These are phyloP conservation scores for Nothobranchius kuhntae DNA, from an alignment of 2,113 vertebrate species.

Conservation along the genomic window DNA sequence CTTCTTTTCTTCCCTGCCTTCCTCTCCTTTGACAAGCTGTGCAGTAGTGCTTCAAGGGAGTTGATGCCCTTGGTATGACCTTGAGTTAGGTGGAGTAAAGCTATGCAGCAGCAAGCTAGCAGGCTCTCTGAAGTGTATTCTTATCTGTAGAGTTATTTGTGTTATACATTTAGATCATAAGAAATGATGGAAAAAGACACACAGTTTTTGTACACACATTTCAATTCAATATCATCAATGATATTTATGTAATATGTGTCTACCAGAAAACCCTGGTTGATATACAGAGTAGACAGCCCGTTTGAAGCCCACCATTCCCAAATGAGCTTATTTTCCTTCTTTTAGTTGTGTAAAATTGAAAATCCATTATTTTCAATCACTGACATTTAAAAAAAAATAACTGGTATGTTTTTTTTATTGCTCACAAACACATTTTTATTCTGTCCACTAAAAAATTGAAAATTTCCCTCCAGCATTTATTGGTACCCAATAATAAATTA, in stretches of 20 bases:
- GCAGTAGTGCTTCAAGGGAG: slow-evolving; percentile 44
- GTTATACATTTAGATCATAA: slow-evolving; percentile 20
- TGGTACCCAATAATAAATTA: neutral
- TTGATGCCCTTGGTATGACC: slow-evolving; percentile 71
- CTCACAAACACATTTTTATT: slow-evolving; percentile 18
- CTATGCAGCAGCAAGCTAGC: slow-evolving; percentile 61
- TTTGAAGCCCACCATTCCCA: slow-evolving; percentile 1
- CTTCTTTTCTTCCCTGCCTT: slow-evolving; percentile 22
- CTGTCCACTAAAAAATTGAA: neutral
- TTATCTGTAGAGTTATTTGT: slow-evolving; percentile 8
- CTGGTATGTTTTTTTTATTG: neutral
- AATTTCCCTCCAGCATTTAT: neutral
- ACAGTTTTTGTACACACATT: slow-evolving; percentile 3
- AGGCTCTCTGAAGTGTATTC: slow-evolving; percentile 35
- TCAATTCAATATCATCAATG: neutral
- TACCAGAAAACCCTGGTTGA: too few relatives aligned
- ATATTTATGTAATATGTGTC: slow-evolving; percentile 24
- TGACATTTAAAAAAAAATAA: neutral
- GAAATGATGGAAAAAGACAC: slow-evolving; percentile 22
- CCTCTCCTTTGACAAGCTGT: slow-evolving; percentile 41
- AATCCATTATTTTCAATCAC: slow-evolving; percentile 3
- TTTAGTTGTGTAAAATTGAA: slow-evolving; percentile 20
- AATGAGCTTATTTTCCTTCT: neutral
- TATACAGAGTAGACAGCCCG: neutral
- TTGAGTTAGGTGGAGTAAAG: slow-evolving; percentile 53